Base-by-base conservation (phyloP, 2,113 vertebrate genomes). In the Mastomys natalensis region DNA sequence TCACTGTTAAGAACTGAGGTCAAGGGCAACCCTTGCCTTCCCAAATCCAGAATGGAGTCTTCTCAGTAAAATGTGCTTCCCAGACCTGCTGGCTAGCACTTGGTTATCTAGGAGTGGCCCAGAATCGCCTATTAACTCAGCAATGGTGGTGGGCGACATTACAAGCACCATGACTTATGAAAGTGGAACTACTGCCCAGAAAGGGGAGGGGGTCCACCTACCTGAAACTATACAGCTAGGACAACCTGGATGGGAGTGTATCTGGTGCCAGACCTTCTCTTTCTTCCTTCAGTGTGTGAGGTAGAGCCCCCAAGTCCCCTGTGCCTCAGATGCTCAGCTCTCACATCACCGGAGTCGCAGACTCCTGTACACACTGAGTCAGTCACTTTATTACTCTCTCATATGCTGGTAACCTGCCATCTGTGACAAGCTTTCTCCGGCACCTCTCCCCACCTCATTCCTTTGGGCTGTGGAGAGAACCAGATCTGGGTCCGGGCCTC, bases 311-410 rank as follows among this genome's bases (percentile, higher is more conserved):
- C 45, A 29, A 37, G 17, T 55, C 34, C 66, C 85, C 64, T 19
- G 37, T 16, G 7, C 5, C 5, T 8, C 45, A 17, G 12, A 29
- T 8, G 87, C 87, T 72, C 48, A 3, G 22, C 64, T 1, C n/a
- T 51, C 13, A 17, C 26, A 0, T 66, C 74, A 78, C 34, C 37
- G 68, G 66, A 90, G 72, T 17, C 10, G 1, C 68, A 4, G 48
- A 78, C 81, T 53, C 45, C 19, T 6, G n/a, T 13, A 51, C n/a
- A 77, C 70, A 48, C 81, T 48, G 76, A 70, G 37, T 77, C 60
- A 64, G 64, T 16, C 70, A 60, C 82, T 97, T 97, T 95, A 94
- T 93, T 96, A 31, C 70, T 88, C 62, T 85, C 62, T 76, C n/a
- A 22, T 51, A 66, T 80, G 87, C 94, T 81, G 84, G 70, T 78